Percentiles rank a stretch among this genome's conserved stretches.
These are phyloP conservation scores for Paelopatides confundens DNA, from an alignment of 53 echinoderm and acorn worm genomes.

Conservation along the genomic window DNA sequence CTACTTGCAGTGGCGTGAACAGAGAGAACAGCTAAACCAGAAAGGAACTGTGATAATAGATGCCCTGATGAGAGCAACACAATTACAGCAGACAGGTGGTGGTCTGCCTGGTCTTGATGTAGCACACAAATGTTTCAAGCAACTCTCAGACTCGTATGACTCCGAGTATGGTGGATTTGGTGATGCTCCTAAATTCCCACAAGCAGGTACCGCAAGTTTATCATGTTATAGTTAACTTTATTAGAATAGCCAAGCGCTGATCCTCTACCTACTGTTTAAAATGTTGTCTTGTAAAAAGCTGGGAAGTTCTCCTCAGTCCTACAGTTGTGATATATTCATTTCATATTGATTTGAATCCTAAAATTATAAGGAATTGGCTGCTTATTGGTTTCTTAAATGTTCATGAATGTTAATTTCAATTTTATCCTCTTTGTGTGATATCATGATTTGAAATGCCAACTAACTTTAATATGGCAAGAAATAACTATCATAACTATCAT, in stretches of 20 bases:
- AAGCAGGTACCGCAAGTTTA: conserved; percentile 83
- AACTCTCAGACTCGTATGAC: conserved; percentile 79
- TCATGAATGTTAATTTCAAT: too few species aligned
- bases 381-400: not conserved
- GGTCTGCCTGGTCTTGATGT: conserved; percentile 62
- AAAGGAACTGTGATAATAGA: conserved; percentile 80
- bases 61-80: conserved; percentile 73
- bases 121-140: conserved; percentile 75
- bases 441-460: too few species aligned
- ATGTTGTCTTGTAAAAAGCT: too few species aligned
- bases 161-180: conserved; percentile 90
- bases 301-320: too few species aligned
- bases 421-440: not conserved
- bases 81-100: conserved; percentile 54
- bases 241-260: too few species aligned
- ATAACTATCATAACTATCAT: too few species aligned
- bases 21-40: conserved; percentile 60
- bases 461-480: too few species aligned
- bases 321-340: too few species aligned
- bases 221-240: too few species aligned
- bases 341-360: not conserved
- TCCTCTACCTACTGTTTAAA: too few species aligned
- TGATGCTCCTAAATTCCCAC: conserved; percentile 93
- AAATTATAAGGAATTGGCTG: not conserved
- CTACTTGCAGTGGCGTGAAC: conserved; percentile 72